These are phyloP conservation scores for Pyrrhosoma nymphula DNA, from an alignment of 2,888 invertebrate genomes.

Conservation along the genomic window DNA sequence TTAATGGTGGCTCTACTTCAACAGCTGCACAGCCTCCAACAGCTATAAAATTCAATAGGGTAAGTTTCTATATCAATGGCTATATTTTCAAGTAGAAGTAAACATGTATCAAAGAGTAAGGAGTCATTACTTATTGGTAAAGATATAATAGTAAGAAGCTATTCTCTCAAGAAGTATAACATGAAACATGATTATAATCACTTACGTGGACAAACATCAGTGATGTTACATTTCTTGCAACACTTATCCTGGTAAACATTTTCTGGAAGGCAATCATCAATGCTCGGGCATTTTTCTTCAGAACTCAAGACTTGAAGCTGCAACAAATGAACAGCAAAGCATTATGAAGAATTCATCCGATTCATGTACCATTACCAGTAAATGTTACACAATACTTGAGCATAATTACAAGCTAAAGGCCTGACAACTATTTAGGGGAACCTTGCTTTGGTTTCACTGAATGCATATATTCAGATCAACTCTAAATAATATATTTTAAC, in stretches of 20 bases:
- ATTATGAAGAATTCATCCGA: background rate
- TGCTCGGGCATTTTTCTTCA: slow-evolving; percentile 82
- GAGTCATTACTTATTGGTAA: background rate
- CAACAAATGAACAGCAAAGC: slow-evolving; percentile 44
- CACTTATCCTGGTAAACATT: slow-evolving; percentile 83
- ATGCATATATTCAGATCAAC: no score
- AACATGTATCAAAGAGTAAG: no score
- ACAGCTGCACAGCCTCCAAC: slow-evolving; percentile 82
- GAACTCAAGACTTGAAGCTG: slow-evolving; percentile 81
- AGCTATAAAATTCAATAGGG: slow-evolving; percentile 69
- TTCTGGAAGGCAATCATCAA: slow-evolving; percentile 81
- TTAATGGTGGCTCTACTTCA: slow-evolving; percentile 79
- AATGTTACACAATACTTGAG: no score
- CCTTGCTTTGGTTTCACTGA: no score
- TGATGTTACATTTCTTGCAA: slow-evolving; percentile 83
- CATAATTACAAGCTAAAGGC: no score
- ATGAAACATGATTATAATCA: background rate
- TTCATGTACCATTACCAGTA: background rate
- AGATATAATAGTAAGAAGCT: background rate
- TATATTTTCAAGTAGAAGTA: background rate
- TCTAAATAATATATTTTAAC: no score
- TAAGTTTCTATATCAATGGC: background rate
- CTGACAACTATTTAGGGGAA: no score
- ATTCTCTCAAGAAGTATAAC: background rate
- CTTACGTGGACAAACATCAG: slow-evolving; percentile 72